A percentile compares a stretch with the other conserved stretches of the same genome.
phyloP scores from a whole-genome alignment of 2,888 invertebrate species.

The Dicyrtomina minuta region DNA sequence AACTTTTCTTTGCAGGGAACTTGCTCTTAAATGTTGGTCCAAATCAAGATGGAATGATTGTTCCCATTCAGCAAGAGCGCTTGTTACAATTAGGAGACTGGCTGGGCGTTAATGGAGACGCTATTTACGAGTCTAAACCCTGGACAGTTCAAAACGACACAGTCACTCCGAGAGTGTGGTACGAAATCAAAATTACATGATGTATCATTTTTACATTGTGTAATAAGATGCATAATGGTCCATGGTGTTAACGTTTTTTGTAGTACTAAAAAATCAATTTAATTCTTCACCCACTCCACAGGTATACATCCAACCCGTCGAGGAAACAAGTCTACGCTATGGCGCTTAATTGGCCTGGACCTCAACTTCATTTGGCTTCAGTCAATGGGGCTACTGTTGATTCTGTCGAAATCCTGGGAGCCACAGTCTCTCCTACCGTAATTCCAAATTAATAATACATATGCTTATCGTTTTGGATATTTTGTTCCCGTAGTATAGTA shows the following conservation, averaged over 20 bases:
- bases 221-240: too few species aligned
- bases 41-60: slow-evolving; percentile 57
- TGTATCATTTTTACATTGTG: too few species aligned
- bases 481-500: too few species aligned
- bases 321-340: slow-evolving; percentile 56
- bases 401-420: slow-evolving; percentile 23
- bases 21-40: slow-evolving; percentile 58
- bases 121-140: slow-evolving; percentile 57
- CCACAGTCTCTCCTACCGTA: neutral
- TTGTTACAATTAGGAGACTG: slow-evolving; percentile 57
- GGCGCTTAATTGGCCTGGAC: slow-evolving; percentile 56
- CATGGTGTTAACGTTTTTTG: too few species aligned
- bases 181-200: too few species aligned
- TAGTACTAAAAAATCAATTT: too few species aligned
- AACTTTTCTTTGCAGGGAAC: slow-evolving; percentile 54
- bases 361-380: slow-evolving; percentile 50
- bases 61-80: slow-evolving; percentile 58
- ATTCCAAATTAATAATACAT: too few species aligned
- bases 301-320: slow-evolving; percentile 45
- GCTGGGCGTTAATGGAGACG: slow-evolving; percentile 58
- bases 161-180: slow-evolving; percentile 72
- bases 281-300: too few species aligned
- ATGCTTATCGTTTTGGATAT: too few species aligned
- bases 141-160: slow-evolving; percentile 78
- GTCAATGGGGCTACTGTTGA: slow-evolving; percentile 46